Base-by-base conservation (phyloP, 1,140 invertebrate species). In the Phenacoccus solenopsis region DNA sequence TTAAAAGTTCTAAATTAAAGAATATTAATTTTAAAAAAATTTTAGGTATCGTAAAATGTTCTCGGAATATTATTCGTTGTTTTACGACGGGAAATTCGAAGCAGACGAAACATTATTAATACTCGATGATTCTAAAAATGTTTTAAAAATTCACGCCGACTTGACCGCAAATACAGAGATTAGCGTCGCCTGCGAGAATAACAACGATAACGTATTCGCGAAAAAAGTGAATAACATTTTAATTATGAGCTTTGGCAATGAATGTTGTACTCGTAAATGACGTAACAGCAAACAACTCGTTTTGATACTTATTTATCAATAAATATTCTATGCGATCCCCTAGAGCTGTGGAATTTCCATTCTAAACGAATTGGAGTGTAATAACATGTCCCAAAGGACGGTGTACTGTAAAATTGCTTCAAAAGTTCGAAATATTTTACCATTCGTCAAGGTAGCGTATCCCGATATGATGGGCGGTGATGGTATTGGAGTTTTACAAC, bases 371-470 rank as follows among this genome's bases (percentile, higher is more conserved):
- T 1, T 64, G 9, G 22, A 64, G 1, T 13, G 16, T 25, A 3
- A 16, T 64, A 3, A 10, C 9, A 64, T 64, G 59, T 69, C 69
- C 3, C 61, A 67, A 12, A 69, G 70, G 75, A 75, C 59, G 1
- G 78, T 77, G 30, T 82, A 82, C 69, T 79, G 76, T 68, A 69
- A 72, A 4, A 76, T 81, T 16, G 78, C 81, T 2, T 84, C 81
- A 59, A 79, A 79, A 72, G 83, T 87, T 0, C 82, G 78, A 69
- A 86, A 84, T 73, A 81, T 90, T 4, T 83, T 86, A 59, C 82
- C 83, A 10, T 89, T 90, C 78, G 84, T 88, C 0, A 90, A 90
- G 79, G 84, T 90, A 1, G 86, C 88, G 1, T 90, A 88, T 78
- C 88, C 89, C 27, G 89, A 90, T 74, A 78, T 90, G 76, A 78